phyloP scores from a whole-genome alignment of 2,888 invertebrate genomes.

The Idaea biselata region DNA sequence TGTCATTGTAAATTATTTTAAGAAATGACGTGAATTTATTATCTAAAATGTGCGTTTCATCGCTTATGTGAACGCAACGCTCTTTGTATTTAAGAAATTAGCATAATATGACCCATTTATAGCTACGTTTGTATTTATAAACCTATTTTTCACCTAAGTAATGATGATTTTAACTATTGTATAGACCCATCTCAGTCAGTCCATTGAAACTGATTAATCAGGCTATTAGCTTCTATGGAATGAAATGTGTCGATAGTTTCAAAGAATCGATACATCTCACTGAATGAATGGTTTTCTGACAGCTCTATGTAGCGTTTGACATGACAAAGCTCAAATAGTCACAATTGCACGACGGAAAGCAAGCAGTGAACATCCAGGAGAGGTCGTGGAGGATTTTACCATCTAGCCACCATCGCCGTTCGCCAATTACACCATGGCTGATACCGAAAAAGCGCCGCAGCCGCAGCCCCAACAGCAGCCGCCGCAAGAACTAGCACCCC shows the following conservation, averaged over 20 bases:
- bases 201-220: too few relatives aligned
- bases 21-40: too few relatives aligned
- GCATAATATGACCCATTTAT: too few relatives aligned
- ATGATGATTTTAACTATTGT: too few relatives aligned
- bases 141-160: too few relatives aligned
- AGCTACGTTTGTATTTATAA: too few relatives aligned
- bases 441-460: conserved; percentile 93
- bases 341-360: conserved; percentile 78
- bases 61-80: too few relatives aligned
- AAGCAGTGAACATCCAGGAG: conserved; percentile 86
- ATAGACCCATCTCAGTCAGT: too few relatives aligned
- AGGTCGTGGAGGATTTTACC: conserved; percentile 88
- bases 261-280: neutral
- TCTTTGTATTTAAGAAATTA: too few relatives aligned
- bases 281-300: neutral
- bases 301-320: neutral
- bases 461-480: conserved; percentile 83
- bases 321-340: conserved; percentile 19
- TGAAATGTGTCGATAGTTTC: neutral
- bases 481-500: conserved; percentile 83
- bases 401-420: conserved; percentile 86
- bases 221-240: too few relatives aligned
- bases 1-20: too few relatives aligned
- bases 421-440: conserved; percentile 95
- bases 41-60: too few relatives aligned